Conservation (phyloP, 2,113 vertebrate species). For the Acrocephalus arundinaceus region DNA sequence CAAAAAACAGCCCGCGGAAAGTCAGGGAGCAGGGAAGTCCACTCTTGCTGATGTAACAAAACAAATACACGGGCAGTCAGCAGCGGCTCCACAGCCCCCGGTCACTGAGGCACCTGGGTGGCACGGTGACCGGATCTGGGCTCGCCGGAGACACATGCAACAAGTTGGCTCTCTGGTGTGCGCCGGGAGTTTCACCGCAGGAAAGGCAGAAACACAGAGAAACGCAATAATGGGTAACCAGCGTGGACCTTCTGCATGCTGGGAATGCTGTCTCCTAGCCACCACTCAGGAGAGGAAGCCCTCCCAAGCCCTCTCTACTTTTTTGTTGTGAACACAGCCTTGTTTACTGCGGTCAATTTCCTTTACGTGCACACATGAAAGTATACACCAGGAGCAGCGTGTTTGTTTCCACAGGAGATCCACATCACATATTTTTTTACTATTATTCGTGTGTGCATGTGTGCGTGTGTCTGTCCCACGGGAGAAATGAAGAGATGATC, state of each 20-base stretch:
- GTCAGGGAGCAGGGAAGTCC: background rate
- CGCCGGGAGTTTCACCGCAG: background rate
- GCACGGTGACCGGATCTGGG: background rate
- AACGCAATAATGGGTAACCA: background rate
- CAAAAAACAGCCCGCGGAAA: background rate
- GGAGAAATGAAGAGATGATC: constrained; percentile 31
- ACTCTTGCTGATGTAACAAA: constrained; percentile 39
- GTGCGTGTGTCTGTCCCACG: background rate
- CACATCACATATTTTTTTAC: background rate
- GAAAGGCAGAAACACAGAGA: background rate
- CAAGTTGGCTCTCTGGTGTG: background rate
- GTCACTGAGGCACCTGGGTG: background rate
- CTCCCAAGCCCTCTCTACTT: background rate
- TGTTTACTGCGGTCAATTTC: background rate
- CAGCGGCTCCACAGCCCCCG: background rate
- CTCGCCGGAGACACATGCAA: background rate
- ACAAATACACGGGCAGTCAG: background rate
- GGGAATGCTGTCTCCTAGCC: background rate
- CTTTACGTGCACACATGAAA: constrained; percentile 36
- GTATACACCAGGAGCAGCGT: background rate
- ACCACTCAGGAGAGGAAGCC: background rate
- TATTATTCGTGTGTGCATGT: background rate
- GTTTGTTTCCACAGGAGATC: constrained; percentile 14
- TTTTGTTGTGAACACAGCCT: background rate
- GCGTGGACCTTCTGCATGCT: background rate